These are phyloP conservation scores for Tenthredo amoena DNA, from an alignment of 2,888 invertebrate genomes.

Conservation along the genomic window DNA sequence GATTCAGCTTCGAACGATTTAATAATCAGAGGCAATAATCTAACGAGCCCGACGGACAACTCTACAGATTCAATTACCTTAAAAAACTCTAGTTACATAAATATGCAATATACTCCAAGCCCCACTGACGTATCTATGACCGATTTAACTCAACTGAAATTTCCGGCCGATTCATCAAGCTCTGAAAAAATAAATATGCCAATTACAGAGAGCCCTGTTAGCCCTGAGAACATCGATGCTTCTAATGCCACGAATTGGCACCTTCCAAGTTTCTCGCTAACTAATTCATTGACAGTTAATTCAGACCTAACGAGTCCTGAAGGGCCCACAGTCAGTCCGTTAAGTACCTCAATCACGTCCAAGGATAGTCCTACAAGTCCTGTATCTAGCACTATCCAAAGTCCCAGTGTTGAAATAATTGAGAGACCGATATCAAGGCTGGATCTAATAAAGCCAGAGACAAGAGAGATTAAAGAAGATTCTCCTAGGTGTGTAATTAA, in stretches of 20 bases:
- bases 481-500: constrained; percentile 23
- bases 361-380: constrained; percentile 81
- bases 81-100: constrained; percentile 40
- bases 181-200: constrained; percentile 55
- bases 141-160: constrained; percentile 61
- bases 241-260: constrained; percentile 28
- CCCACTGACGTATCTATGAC: constrained; percentile 62
- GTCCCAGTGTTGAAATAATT: constrained; percentile 78
- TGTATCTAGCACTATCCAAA: constrained; percentile 79
- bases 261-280: constrained; percentile 58
- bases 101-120: constrained; percentile 57
- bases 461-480: background rate
- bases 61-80: constrained; percentile 41
- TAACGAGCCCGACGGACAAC: constrained; percentile 51
- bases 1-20: constrained; percentile 39
- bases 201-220: constrained; percentile 57
- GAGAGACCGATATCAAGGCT: constrained; percentile 74
- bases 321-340: constrained; percentile 66
- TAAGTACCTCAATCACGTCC: constrained; percentile 74
- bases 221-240: constrained; percentile 59
- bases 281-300: constrained; percentile 63
- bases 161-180: constrained; percentile 50
- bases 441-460: constrained; percentile 19
- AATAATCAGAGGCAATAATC: constrained; percentile 47
- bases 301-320: constrained; percentile 68